Percentiles rank a stretch among this genome's conserved stretches.
phyloP scores from a whole-genome alignment of 2,113 vertebrate genomes.

The Peromyscus maniculatus region DNA sequence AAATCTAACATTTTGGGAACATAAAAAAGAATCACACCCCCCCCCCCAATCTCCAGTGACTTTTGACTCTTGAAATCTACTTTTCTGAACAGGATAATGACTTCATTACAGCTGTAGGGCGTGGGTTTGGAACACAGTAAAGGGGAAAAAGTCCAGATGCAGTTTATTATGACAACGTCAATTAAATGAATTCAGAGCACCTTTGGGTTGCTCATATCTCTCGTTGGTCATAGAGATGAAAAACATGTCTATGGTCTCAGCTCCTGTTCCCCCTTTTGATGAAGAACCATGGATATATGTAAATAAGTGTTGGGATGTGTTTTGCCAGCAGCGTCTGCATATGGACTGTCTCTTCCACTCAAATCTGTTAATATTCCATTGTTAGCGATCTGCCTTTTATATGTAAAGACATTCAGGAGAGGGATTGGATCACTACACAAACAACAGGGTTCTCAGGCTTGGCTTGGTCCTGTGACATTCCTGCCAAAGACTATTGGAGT shows the following conservation, averaged over 20 bases:
- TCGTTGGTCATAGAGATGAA: neutral
- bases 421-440: constrained; percentile 52
- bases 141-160: neutral
- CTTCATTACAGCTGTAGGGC: constrained; percentile 30
- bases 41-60: neutral
- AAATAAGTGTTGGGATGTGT: constrained; percentile 36
- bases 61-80: neutral
- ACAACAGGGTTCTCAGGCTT: constrained; percentile 77
- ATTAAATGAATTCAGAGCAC: neutral
- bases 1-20: constrained; percentile 36
- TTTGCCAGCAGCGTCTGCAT: constrained; percentile 66
- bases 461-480: constrained; percentile 75
- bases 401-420: constrained; percentile 58
- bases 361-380: constrained; percentile 74
- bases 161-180: neutral
- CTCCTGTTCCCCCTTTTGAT: constrained; percentile 59
- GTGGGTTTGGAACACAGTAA: neutral
- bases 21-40: neutral
- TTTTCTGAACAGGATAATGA: constrained; percentile 38
- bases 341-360: constrained; percentile 34
- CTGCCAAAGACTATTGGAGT: constrained; percentile 83
- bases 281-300: neutral
- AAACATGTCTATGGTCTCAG: neutral
- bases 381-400: constrained; percentile 68
- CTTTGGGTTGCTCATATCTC: neutral